Base-by-base conservation (phyloP, 92 coral and sea anemone genomes). In the Epizoanthus ramosus region DNA sequence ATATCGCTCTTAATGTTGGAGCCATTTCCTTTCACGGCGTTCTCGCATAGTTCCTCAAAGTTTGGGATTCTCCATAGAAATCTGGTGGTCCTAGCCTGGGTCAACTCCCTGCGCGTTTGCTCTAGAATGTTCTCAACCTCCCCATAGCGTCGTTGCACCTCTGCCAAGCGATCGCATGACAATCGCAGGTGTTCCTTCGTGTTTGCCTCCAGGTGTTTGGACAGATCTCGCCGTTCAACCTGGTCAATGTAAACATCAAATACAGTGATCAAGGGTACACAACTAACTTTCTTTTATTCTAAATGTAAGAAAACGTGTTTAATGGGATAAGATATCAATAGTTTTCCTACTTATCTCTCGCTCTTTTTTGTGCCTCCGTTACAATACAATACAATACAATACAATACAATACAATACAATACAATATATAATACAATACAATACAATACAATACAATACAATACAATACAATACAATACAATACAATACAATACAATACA, bases 201-300 rank as follows among this genome's bases (percentile, higher is more conserved):
- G 43, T 33, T 37, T 19, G n/a, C 24, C 6, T 77, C 58, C 35
- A 77, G 15, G 35, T 77, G 82, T 43, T 77, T 77, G 17, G 70
- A 15, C 37, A 77, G 33, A 7, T 77, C 82, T 61, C 82, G 66
- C 58, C 82, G 70, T 61, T 77, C 82, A 35, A 77, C 82, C 82
- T 77, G 54, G 47, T 60, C n/a, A 3, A 35, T 9, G 31, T 5
- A 50, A 50, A 71, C 25, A 56, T 1, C 9, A 18, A 17, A 31
- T 18, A 24, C 18, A 13, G 58, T 28, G 21, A 50, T 18, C 21
- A 57, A 41, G 75, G 53, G 13, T 21, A 43, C 1, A 37, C 24
- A 6, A 47, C 60, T 19, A 72, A 1, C 15, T 50, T 12, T 50
- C 12, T 50, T 50, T 50, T 50, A 50, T 50, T 1, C 3, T 37